These are phyloP conservation scores for Graptemys geographica DNA, from an alignment of 2,797 vertebrate species.

Conservation along the genomic window DNA sequence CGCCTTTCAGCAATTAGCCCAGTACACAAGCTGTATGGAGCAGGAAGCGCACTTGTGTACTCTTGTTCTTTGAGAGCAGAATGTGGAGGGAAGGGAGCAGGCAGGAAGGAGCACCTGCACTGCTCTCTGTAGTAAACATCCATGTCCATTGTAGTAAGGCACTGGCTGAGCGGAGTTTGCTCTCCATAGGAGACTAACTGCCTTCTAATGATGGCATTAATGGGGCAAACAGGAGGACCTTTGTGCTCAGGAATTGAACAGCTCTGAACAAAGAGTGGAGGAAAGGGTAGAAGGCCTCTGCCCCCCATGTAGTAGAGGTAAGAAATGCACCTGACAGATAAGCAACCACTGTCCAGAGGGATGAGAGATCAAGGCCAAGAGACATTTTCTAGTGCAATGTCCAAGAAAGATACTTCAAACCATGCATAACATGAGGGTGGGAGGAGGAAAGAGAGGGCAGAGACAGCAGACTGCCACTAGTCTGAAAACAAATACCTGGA, in stretches of 20 bases:
- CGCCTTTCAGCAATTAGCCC: conserved; percentile 61
- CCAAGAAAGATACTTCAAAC: not conserved
- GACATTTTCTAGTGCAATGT: not conserved
- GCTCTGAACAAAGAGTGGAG: conserved; percentile 36
- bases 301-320: not conserved
- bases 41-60: not conserved
- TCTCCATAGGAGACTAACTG: conserved; percentile 80
- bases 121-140: not conserved
- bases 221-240: conserved; percentile 80
- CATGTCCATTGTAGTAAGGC: not conserved
- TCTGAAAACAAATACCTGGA: not conserved
- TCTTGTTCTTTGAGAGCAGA: not conserved
- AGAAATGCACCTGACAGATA: not conserved
- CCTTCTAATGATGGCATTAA: conserved; percentile 82
- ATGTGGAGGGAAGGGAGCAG: not conserved
- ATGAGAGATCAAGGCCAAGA: too few relatives aligned
- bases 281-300: not conserved
- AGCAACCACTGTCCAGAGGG: not conserved
- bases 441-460: too few relatives aligned
- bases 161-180: conserved; percentile 55
- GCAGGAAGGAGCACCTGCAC: not conserved
- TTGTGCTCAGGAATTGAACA: conserved; percentile 78
- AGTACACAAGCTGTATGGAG: conserved; percentile 71
- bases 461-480: not conserved
- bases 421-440: too few relatives aligned